Conservation (phyloP, 2,113 vertebrate genomes). For the Chaetodon trifascialis region DNA sequence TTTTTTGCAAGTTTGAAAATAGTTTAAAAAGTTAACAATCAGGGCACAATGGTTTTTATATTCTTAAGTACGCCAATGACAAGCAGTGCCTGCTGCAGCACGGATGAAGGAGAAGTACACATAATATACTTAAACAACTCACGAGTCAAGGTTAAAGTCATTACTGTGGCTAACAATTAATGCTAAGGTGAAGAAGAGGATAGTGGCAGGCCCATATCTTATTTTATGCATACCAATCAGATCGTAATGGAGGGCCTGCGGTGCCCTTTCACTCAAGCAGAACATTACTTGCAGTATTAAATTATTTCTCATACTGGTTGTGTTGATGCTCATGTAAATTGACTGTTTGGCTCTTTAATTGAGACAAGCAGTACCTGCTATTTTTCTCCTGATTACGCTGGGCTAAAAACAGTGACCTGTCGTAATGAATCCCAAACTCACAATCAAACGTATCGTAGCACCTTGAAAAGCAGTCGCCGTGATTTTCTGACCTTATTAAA, state of each 20-base stretch:
- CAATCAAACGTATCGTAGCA: constrained; percentile 37
- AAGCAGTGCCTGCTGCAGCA: constrained; percentile 34
- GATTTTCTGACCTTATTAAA: constrained; percentile 55
- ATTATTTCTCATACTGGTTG: constrained; percentile 71
- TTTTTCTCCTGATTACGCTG: constrained; percentile 65
- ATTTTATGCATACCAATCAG: constrained; percentile 79
- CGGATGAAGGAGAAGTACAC: constrained; percentile 45
- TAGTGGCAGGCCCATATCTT: constrained; percentile 62
- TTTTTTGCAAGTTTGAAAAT: constrained; percentile 11
- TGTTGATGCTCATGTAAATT: constrained; percentile 70
- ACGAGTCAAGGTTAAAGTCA: constrained; percentile 77
- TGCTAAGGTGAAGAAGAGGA: constrained; percentile 73
- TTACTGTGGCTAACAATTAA: constrained; percentile 76
- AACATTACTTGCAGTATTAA: constrained; percentile 70
- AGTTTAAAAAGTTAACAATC: constrained; percentile 13
- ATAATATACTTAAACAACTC: constrained; percentile 60
- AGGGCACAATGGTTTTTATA: constrained; percentile 21
- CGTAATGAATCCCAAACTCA: constrained; percentile 66
- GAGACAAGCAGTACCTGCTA: constrained; percentile 51
- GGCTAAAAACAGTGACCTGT: constrained; percentile 64
- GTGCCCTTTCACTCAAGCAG: constrained; percentile 74
- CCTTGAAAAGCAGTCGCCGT: constrained; percentile 30
- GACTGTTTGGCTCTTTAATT: constrained; percentile 72
- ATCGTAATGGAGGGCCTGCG: constrained; percentile 39
- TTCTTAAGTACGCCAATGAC: background rate